These are phyloP conservation scores for Melolontha melolontha DNA, from an alignment of 2,888 invertebrate genomes.

Conservation along the genomic window DNA sequence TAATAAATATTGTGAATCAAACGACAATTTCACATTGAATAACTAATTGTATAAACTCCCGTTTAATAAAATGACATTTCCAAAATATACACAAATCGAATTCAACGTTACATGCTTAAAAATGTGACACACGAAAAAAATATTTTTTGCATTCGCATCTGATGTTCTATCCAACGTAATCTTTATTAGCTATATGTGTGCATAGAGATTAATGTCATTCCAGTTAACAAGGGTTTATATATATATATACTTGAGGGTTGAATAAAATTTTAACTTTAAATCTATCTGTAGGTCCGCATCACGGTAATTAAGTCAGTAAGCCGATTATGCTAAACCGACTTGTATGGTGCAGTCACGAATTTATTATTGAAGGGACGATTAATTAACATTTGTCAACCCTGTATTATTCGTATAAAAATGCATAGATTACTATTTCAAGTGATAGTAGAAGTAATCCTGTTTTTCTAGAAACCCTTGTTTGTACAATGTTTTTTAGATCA, in stretches of 20 bases:
- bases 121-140: too few species aligned
- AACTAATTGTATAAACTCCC: too few species aligned
- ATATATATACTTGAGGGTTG: background rate
- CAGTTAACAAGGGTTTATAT: constrained; percentile 6
- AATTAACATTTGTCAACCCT: background rate
- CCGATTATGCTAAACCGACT: constrained; percentile 4
- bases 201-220: constrained; percentile 16
- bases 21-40: too few species aligned
- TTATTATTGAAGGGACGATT: constrained; percentile 1
- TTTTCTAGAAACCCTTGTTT: too few species aligned
- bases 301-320: constrained; percentile 8
- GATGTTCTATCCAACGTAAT: too few species aligned
- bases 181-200: too few species aligned
- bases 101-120: too few species aligned
- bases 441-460: background rate
- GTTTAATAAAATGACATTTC: too few species aligned
- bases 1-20: too few species aligned
- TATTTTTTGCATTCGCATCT: too few species aligned
- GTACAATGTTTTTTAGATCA: background rate
- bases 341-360: constrained; percentile 4
- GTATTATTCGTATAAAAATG: background rate
- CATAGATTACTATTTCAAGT: too few species aligned
- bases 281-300: background rate
- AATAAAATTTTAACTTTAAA: constrained; percentile 16
- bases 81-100: too few species aligned